Evolutionary conservation across 1,140 invertebrate species (phyloP).

Genomic region (Agrypnia vestita): DNA sequence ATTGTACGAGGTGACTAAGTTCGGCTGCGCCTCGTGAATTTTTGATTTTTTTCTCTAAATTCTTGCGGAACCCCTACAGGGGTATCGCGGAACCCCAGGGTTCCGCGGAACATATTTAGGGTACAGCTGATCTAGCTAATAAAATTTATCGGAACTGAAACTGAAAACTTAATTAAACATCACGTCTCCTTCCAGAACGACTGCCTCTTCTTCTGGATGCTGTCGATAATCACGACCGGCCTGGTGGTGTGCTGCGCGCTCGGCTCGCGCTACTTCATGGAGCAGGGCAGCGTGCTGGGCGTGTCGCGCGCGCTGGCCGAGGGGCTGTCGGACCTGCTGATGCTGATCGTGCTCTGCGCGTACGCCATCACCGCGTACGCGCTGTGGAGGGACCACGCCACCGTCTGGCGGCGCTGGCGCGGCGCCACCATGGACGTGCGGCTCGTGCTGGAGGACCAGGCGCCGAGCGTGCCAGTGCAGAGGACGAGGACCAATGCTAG

Average conservation of each 20-base stretch:
- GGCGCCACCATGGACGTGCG: slow-evolving; percentile 69
- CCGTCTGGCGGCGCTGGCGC: slow-evolving; percentile 71
- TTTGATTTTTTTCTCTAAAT: too few relatives aligned
- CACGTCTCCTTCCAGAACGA: slow-evolving; percentile 70
- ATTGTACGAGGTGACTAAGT: too few relatives aligned
- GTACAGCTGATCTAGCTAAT: too few relatives aligned
- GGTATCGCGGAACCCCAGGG: too few relatives aligned
- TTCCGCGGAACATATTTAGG: too few relatives aligned
- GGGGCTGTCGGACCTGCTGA: slow-evolving; percentile 70
- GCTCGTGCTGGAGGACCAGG: slow-evolving; percentile 62
- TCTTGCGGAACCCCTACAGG: too few relatives aligned
- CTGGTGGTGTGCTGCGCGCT: slow-evolving; percentile 75
- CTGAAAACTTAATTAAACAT: too few relatives aligned
- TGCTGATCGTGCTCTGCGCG: slow-evolving; percentile 69
- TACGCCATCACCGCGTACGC: slow-evolving; percentile 69
- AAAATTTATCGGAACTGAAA: too few relatives aligned
- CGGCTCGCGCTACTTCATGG: slow-evolving; percentile 78
- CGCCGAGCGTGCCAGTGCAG: background rate
- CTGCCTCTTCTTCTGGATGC: slow-evolving; percentile 75
- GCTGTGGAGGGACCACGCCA: slow-evolving; percentile 71
- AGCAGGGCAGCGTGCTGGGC: slow-evolving; percentile 74
- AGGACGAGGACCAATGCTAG: background rate
- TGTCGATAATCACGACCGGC: slow-evolving; percentile 77
- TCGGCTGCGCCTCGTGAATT: too few relatives aligned
- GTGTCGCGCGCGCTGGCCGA: slow-evolving; percentile 69